Conservation (phyloP, 2,888 invertebrate genomes). For the Mythimna pallens region DNA sequence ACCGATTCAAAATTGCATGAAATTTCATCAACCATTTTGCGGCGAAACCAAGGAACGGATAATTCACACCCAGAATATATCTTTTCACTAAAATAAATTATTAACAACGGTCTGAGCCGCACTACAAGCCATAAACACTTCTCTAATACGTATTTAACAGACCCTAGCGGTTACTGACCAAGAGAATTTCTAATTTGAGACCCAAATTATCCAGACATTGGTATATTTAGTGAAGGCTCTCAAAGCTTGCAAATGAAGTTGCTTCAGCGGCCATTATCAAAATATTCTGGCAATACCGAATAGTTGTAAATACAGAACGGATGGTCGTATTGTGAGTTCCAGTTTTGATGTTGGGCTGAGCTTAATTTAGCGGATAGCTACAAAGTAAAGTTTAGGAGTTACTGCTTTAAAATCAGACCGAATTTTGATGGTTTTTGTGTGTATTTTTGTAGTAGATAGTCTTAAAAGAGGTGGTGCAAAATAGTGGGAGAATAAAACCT, state of each 20-base stretch:
- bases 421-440: no score
- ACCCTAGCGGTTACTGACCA: slow-evolving; percentile 54
- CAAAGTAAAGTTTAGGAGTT: neutral
- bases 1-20: neutral
- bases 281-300: slow-evolving; percentile 28
- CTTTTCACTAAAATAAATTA: slow-evolving; percentile 34
- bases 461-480: no score
- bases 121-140: slow-evolving; percentile 35
- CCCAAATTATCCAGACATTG: slow-evolving; percentile 58
- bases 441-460: no score
- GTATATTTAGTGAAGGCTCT: slow-evolving; percentile 51
- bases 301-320: slow-evolving; percentile 22
- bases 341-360: neutral
- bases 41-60: slow-evolving; percentile 2
- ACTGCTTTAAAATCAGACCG: neutral
- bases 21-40: neutral
- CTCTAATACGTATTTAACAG: slow-evolving; percentile 46
- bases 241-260: slow-evolving; percentile 39
- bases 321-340: neutral
- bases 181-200: slow-evolving; percentile 56
- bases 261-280: slow-evolving; percentile 34
- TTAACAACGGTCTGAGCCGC: slow-evolving; percentile 29
- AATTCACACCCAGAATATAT: slow-evolving; percentile 17
- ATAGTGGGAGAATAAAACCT: no score
- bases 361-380: neutral